A percentile compares a stretch with the other conserved stretches of the same genome.
phyloP scores from a whole-genome alignment of 2,888 invertebrate genomes.

The Nudaria mundana region DNA sequence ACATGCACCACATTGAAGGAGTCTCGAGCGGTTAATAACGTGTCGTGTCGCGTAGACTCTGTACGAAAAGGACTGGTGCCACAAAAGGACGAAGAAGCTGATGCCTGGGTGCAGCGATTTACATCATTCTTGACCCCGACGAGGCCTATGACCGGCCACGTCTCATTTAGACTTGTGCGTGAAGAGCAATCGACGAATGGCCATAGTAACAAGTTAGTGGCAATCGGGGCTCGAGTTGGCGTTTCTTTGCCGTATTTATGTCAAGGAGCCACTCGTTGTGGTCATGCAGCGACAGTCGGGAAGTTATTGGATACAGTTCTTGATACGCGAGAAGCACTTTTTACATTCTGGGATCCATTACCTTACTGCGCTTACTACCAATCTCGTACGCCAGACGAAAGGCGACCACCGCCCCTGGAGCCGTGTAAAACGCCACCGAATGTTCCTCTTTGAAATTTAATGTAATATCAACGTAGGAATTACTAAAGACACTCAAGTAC shows the following conservation, averaged over 20 bases:
- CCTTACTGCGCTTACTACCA: conserved; percentile 94
- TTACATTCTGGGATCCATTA: conserved; percentile 91
- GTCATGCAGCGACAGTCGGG: conserved; percentile 83
- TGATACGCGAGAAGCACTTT: conserved; percentile 90
- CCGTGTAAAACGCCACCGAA: conserved; percentile 80
- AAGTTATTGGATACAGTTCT: conserved; percentile 85
- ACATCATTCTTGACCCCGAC: conserved; percentile 84
- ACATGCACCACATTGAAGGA: conserved; percentile 92
- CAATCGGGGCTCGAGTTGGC: conserved; percentile 86
- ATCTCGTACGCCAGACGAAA: conserved; percentile 84
- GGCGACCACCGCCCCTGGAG: conserved; percentile 72
- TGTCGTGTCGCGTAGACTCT: conserved; percentile 87
- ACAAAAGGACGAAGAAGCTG: conserved; percentile 84
- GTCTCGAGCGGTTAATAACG: conserved; percentile 89
- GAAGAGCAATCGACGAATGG: conserved; percentile 78
- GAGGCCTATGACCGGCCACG: conserved; percentile 87
- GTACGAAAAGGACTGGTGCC: conserved; percentile 85
- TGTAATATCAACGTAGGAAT: conserved; percentile 39
- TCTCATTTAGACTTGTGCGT: conserved; percentile 88
- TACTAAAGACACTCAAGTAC: conserved; percentile 74
- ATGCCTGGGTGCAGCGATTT: conserved; percentile 87
- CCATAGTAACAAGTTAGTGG: conserved; percentile 58
- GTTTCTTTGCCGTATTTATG: conserved; percentile 91
- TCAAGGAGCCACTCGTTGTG: conserved; percentile 84
- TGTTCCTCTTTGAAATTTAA: conserved; percentile 63